A percentile compares a stretch with the other conserved stretches of the same genome.
Conservation (phyloP, 2,888 invertebrate genomes). For the Ormyrus nitidulus region DNA sequence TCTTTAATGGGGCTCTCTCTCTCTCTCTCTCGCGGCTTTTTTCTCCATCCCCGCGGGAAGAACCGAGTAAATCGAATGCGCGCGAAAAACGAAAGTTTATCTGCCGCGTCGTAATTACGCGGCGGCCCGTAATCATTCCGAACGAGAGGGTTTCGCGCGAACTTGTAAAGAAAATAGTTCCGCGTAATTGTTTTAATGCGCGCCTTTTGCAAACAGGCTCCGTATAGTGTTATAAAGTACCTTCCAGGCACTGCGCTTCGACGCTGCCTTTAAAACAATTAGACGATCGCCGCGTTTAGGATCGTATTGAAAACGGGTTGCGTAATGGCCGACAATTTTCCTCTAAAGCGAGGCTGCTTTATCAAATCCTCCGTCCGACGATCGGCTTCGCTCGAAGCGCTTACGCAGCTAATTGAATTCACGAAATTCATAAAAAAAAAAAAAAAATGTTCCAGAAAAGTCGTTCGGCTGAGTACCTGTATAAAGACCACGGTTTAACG, state of each 20-base stretch:
- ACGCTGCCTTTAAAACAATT: not conserved
- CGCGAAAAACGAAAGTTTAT: constrained; percentile 35
- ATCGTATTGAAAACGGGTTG: not conserved
- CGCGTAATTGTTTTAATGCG: constrained; percentile 33
- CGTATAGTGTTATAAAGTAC: constrained; percentile 21
- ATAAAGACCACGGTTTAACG: too few species aligned
- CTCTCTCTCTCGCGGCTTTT: not conserved
- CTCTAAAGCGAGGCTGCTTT: constrained; percentile 3
- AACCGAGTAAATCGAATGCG: not conserved
- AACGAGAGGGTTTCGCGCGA: constrained; percentile 32
- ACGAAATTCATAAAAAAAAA: constrained; percentile 19
- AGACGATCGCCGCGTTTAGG: constrained; percentile 5
- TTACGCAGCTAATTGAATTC: not conserved
- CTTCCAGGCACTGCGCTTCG: not conserved
- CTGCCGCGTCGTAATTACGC: not conserved
- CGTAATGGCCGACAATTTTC: constrained; percentile 13
- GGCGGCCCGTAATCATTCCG: not conserved
- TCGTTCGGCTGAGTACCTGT: too few species aligned
- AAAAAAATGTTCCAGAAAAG: not conserved
- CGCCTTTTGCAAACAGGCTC: constrained; percentile 37
- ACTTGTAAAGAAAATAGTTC: constrained; percentile 31
- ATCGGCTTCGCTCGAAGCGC: not conserved
- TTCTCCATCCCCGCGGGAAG: not conserved
- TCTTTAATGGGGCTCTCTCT: constrained; percentile 4
- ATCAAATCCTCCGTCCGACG: not conserved